Base-by-base conservation (phyloP, 2,797 vertebrate species). In the Anguilla marmorata region DNA sequence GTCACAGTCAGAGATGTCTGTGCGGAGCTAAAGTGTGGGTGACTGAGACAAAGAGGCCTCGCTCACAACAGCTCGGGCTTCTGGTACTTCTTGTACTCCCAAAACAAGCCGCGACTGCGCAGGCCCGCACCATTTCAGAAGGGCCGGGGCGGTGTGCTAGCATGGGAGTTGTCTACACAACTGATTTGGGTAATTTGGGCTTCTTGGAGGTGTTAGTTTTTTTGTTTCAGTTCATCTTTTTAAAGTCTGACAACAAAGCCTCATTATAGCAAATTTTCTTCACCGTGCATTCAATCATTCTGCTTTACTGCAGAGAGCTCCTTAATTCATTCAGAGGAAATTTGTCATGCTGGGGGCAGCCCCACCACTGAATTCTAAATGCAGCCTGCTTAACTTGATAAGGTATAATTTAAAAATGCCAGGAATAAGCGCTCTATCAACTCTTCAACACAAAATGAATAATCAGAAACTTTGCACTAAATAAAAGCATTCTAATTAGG, bases 331-430 rank as follows among this genome's bases (percentile, higher is more conserved):
- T 56, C 30, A 63, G 12, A 50, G 63, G 60, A 63, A 85, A 83
- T 85, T 76, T 85, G 69, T 86, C 87, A 85, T 80, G 27, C 66
- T 12, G 30, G 24, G 82, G 48, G 24, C 52, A 74, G 83, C 50
- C 87, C 87, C 48, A 37, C 60, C 66, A 76, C 82, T 85, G 48
- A 85, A 74, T 74, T 84, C 45, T n/a, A 24, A 85, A 88, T 72
- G 83, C 24, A 9, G 58, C 66, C 87, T 85, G 83, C 7, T 85
- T 74, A 37, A 30, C 27, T 88, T 85, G 87, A 88, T 76, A 85
- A 88, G 83, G 80, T 85, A 76, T 85, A 85, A 85, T 85, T 88
- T 74, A 74, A 37, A 79, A 88, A 82, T 82, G 54, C 63, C 14
- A 4, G 45, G 3, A 85, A 88, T 76, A 52, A 74, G 66, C 72